phyloP scores from a whole-genome alignment of 2,888 invertebrate genomes.

The Iselma pallidipennis region DNA sequence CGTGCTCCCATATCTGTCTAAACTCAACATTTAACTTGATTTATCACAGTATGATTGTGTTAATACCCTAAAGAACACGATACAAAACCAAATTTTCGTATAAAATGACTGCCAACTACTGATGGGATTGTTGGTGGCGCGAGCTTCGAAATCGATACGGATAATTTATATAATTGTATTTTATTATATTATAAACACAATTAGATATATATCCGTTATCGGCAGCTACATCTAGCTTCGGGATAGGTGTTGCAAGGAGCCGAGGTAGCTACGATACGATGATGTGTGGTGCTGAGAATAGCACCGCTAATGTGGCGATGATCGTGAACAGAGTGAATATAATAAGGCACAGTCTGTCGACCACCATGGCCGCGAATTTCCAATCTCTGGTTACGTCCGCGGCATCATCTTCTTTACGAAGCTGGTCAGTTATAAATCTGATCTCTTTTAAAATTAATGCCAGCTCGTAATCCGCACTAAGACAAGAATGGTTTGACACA shows the following conservation, averaged over 20 bases:
- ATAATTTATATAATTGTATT: constrained; percentile 23
- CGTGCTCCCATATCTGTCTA: constrained; percentile 40
- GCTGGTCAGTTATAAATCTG: constrained; percentile 89
- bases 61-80: constrained; percentile 55
- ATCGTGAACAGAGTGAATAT: constrained; percentile 98
- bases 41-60: constrained; percentile 69
- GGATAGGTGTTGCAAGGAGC: constrained; percentile 26
- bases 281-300: constrained; percentile 95
- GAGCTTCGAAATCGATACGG: constrained; percentile 37
- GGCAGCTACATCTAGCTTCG: constrained; percentile 28
- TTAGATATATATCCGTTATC: constrained; percentile 25
- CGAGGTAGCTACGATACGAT: constrained; percentile 81
- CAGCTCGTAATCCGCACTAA: constrained; percentile 92
- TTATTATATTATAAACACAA: constrained; percentile 20
- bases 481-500: constrained; percentile 80
- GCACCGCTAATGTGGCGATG: constrained; percentile 95
- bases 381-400: constrained; percentile 96
- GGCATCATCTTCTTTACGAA: constrained; percentile 93
- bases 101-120: constrained; percentile 48
- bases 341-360: constrained; percentile 99
- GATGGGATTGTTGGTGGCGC: constrained; percentile 32
- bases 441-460: constrained; percentile 93
- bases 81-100: constrained; percentile 51
- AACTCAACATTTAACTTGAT: constrained; percentile 69
- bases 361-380: constrained; percentile 99